Evolutionary conservation across 1,140 invertebrate genomes (phyloP).

Genomic region (Semibalanus balanoides): DNA sequence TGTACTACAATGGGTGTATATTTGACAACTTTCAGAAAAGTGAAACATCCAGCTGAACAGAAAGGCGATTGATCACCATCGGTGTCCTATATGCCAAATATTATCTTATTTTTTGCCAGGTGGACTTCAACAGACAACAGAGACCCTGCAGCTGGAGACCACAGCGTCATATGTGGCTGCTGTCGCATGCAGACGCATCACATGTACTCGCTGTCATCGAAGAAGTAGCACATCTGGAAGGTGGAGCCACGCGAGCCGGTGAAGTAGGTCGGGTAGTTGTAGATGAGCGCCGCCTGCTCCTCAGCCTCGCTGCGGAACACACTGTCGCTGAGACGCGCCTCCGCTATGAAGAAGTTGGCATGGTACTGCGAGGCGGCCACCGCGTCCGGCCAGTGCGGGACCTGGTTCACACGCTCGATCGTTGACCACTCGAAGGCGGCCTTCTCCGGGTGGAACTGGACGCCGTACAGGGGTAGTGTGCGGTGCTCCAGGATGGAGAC

Average conservation of each 20-base stretch:
- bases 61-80: too few species aligned
- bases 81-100: too few species aligned
- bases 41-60: too few species aligned
- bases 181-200: too few species aligned
- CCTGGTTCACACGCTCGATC: conserved; percentile 32
- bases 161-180: too few species aligned
- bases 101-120: too few species aligned
- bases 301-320: conserved; percentile 22
- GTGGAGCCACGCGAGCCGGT: conserved; percentile 20
- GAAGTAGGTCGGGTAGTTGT: conserved; percentile 26
- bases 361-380: conserved; percentile 56
- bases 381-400: conserved; percentile 49
- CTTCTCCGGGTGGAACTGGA: conserved; percentile 87
- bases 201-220: conserved; percentile 10
- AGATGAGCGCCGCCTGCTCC: conserved; percentile 25
- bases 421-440: conserved; percentile 60
- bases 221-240: conserved; percentile 26
- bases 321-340: conserved; percentile 36
- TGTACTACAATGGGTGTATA: too few species aligned
- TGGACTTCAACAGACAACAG: too few species aligned
- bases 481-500: conserved; percentile 38
- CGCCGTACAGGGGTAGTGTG: conserved; percentile 61
- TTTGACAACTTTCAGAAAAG: too few species aligned
- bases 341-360: conserved; percentile 64
- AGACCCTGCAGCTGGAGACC: too few species aligned